Evolutionary conservation across 2,888 invertebrate species (phyloP).

Genomic region (Hipparchia sbordonii): DNA sequence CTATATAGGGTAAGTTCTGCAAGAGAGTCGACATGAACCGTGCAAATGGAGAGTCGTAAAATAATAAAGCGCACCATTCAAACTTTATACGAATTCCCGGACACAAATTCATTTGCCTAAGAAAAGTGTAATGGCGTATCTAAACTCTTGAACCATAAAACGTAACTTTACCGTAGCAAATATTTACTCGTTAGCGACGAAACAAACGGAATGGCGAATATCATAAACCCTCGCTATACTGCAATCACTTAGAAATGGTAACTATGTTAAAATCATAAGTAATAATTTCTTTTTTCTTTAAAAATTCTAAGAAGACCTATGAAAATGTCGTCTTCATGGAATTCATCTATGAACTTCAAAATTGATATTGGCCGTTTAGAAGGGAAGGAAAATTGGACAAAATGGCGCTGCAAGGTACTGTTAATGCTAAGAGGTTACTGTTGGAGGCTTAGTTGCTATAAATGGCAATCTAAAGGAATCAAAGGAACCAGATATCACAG

Average conservation of each 20-base stretch:
- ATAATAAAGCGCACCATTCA: neutral
- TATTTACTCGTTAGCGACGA: neutral
- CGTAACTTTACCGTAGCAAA: neutral
- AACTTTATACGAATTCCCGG: neutral
- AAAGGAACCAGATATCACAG: too few species aligned
- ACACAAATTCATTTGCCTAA: neutral
- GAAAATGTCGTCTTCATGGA: too few species aligned
- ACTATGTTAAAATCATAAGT: too few species aligned
- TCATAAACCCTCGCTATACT: neutral
- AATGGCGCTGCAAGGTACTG: too few species aligned
- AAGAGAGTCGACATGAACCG: neutral
- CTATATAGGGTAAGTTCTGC: neutral
- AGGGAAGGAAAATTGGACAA: too few species aligned
- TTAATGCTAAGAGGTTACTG: too few species aligned
- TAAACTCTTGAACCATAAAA: conserved; percentile 1
- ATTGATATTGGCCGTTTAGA: too few species aligned
- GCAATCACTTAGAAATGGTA: neutral
- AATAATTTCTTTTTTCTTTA: too few species aligned
- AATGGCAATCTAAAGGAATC: too few species aligned
- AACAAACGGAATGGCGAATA: conserved; percentile 2
- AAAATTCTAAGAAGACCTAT: too few species aligned
- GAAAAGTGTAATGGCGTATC: neutral
- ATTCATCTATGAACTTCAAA: too few species aligned
- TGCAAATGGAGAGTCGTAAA: neutral
- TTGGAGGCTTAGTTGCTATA: too few species aligned